phyloP scores from a whole-genome alignment of 2,797 vertebrate species.

The Anabacerthia variegaticeps region DNA sequence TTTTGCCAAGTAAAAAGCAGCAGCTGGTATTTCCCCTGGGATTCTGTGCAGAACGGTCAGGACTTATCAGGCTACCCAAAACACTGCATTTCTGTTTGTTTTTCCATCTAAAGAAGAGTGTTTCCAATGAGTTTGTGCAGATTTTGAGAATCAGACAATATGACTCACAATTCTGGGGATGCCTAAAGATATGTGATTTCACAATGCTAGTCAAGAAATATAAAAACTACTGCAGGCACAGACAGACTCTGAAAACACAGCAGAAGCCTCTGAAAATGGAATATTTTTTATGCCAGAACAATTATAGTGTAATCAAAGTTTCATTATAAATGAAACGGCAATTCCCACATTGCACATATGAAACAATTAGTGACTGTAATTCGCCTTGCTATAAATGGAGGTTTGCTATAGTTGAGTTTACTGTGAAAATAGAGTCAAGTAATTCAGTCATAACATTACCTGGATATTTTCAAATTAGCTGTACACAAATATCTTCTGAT shows the following conservation, averaged over 20 bases:
- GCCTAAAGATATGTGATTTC: background rate
- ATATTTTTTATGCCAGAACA: slow-evolving; percentile 30
- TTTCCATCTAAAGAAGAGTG: background rate
- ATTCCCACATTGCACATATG: slow-evolving; percentile 49
- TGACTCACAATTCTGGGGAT: slow-evolving; percentile 32
- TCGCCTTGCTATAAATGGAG: slow-evolving; percentile 1
- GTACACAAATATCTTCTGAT: background rate
- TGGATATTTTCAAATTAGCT: background rate
- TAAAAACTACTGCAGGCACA: slow-evolving; percentile 2
- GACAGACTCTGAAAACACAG: slow-evolving; percentile 31
- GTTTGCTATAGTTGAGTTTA: background rate
- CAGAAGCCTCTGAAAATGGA: slow-evolving; percentile 42
- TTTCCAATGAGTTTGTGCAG: background rate
- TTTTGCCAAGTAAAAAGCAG: background rate
- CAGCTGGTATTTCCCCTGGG: background rate
- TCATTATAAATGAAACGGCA: slow-evolving; percentile 52
- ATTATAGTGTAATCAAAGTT: slow-evolving; percentile 61
- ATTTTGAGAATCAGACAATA: slow-evolving; percentile 11
- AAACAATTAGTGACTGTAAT: slow-evolving; percentile 67
- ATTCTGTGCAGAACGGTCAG: background rate
- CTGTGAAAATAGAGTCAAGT: background rate
- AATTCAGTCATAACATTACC: background rate
- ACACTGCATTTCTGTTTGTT: background rate
- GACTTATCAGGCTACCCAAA: background rate
- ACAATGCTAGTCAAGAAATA: slow-evolving; percentile 11